Conservation (phyloP, 64 coral and sea anemone genomes). For the Trachythela sp. region DNA sequence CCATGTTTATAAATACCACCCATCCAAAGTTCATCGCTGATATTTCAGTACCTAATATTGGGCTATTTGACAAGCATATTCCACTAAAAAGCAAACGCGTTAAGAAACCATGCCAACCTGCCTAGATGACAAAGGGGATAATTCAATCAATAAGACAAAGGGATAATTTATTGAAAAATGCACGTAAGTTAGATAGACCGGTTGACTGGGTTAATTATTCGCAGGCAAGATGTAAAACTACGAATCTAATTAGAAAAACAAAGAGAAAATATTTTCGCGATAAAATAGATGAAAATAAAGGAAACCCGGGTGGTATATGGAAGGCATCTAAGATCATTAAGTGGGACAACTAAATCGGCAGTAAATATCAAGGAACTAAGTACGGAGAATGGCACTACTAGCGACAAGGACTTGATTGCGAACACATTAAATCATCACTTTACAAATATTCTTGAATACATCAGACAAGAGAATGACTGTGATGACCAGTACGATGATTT, state of each 20-base stretch:
- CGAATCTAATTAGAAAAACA: constrained; percentile 40
- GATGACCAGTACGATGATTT: background rate
- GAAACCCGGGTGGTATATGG: constrained; percentile 58
- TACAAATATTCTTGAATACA: constrained; percentile 21
- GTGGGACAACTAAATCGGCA: constrained; percentile 34
- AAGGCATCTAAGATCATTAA: constrained; percentile 35
- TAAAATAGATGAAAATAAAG: constrained; percentile 55
- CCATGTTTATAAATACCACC: too few relatives aligned
- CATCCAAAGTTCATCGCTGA: too few relatives aligned
- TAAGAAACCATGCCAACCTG: background rate
- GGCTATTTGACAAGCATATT: background rate
- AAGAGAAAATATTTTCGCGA: constrained; percentile 33
- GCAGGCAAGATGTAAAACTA: constrained; percentile 32
- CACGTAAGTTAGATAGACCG: constrained; percentile 30
- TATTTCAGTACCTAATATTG: too few relatives aligned
- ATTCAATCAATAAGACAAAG: background rate
- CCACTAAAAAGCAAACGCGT: constrained; percentile 21
- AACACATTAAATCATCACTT: constrained; percentile 36
- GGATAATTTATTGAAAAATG: constrained; percentile 25
- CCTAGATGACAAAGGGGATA: background rate
- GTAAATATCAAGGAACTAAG: constrained; percentile 26
- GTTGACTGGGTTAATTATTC: constrained; percentile 31
- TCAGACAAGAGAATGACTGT: constrained; percentile 22
- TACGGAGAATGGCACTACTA: background rate
- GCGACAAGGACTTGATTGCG: background rate